Evolutionary conservation across 2,888 invertebrate genomes (phyloP), one percentile per base, ranked within the genome.

Genomic region (Drosophila cognata): DNA sequence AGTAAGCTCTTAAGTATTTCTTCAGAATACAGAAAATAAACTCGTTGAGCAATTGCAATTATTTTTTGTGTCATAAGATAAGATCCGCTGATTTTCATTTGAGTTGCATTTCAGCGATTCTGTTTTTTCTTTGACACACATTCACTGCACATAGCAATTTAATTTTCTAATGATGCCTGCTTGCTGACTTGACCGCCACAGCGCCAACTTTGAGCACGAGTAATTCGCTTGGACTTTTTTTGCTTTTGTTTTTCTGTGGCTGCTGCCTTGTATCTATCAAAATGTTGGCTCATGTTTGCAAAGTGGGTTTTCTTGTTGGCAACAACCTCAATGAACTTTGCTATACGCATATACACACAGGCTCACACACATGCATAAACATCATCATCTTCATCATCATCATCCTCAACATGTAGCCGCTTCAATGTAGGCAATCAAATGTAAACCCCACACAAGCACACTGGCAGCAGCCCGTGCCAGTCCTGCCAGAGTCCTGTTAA

Each of bases 251-350:
- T 51, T 61, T 46, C 55, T 61, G 52, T 51, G 36, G 48, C 21
- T 56, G 43, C 43, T 38, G 60, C 18, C n/a, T 66, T 28, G 50
- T 64, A 36, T 53, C 80, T 63, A 58, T 65, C 74, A 67, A 66
- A 74, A 67, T 69, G 74, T 74, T 74, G 72, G 70, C 73, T 75
- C 71, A 72, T 82, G 81, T 82, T 83, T 67, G 73, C 51, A 74
- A 84, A 82, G 81, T 84, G 74, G 74, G 71, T 76, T 84, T 84
- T 81, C 82, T 81, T 84, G 82, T 82, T 81, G 81, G 72, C 80
- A 81, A 51, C 59, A 66, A 36, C 58, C 69, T 52, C 69, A 79
- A 48, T 57, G 70, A 72, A 71, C 66, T 74, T 74, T 67, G 46
- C 48, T 51, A 59, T 51, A 74, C 60, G 28, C 51, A 61, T 25